Evolutionary conservation across 2,797 vertebrate genomes (phyloP), one percentile per base, ranked within the genome.

Genomic region (Pseudopleuronectes americanus): DNA sequence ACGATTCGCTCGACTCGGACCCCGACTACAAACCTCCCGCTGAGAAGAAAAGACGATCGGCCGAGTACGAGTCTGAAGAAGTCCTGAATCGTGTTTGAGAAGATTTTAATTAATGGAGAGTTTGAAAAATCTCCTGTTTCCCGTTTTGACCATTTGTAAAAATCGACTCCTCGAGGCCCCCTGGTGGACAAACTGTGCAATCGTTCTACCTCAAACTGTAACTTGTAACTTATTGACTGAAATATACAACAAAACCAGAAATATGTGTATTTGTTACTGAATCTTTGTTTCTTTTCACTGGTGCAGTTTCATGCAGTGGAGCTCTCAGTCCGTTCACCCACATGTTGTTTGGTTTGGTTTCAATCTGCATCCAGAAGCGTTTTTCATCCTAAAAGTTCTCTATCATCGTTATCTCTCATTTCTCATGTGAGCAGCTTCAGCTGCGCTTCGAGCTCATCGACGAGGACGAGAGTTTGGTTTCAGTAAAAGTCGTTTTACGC

Each of bases 21-120:
- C 84, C 87, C 0, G 88, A 93, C 22, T 95, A 92, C 64, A 69
- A 58, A 19, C 92, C 92, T 0, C 0, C 24, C 13, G 51, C 68
- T 7, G 80, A 65, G 3, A 84, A 55, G 72, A 83, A 51, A 55
- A 81, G 52, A 43, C 67, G 78, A 1, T 1, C 63, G 1, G 13
- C 49, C 7, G 62, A 80, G 43, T 71, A 76, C 12, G 70, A 81
- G 16, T 6, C 17, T 57, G 63, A 2, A 8, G 19, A 19, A 47
- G 1, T 5, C 14, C 43, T 47, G 43, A 47, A 4, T 45, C 43
- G 4, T 45, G 43, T 45, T 5, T 14, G 43, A 45, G 43, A 19
- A 45, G 38, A 16, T 16, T 41, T 3, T 12, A 41, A 16, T 3
- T 5, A 10, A 41, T 14, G 38, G 9, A 41, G 9, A 13, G 1